Evolutionary conservation across 2,888 invertebrate genomes (phyloP).

Genomic region (Acleris sparsana): DNA sequence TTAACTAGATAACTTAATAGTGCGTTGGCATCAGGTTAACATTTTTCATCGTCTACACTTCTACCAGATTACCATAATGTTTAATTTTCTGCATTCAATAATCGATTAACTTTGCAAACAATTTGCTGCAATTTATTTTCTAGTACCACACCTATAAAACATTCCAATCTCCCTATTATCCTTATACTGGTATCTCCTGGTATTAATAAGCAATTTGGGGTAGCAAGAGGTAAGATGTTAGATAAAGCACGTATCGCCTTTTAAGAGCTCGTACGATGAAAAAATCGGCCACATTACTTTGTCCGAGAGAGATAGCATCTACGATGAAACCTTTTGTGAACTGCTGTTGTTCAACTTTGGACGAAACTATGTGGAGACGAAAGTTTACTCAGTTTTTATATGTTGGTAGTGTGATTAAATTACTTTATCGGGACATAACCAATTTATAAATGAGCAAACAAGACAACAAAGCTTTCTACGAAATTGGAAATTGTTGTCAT

Average conservation of each 20-base stretch:
- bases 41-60: too few relatives aligned
- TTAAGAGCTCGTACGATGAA: constrained; percentile 33
- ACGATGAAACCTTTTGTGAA: constrained; percentile 11
- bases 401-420: background rate
- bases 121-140: background rate
- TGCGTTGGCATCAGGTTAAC: too few relatives aligned
- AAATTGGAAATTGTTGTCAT: too few relatives aligned
- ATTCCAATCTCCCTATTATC: constrained; percentile 28
- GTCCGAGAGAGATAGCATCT: constrained; percentile 23
- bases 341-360: constrained; percentile 7
- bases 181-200: constrained; percentile 37
- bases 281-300: constrained; percentile 31
- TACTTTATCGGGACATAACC: too few relatives aligned
- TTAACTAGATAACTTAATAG: too few relatives aligned
- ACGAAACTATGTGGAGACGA: constrained; percentile 6
- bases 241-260: constrained; percentile 52
- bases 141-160: background rate
- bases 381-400: background rate
- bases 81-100: too few relatives aligned
- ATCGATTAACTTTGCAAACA: too few relatives aligned
- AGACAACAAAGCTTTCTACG: too few relatives aligned
- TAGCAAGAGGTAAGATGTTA: constrained; percentile 40
- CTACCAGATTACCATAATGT: too few relatives aligned
- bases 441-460: too few relatives aligned
- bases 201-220: constrained; percentile 54